Evolutionary conservation across 2,888 invertebrate species (phyloP), one percentile per base, ranked within the genome.

Genomic region (Euphydryas editha): DNA sequence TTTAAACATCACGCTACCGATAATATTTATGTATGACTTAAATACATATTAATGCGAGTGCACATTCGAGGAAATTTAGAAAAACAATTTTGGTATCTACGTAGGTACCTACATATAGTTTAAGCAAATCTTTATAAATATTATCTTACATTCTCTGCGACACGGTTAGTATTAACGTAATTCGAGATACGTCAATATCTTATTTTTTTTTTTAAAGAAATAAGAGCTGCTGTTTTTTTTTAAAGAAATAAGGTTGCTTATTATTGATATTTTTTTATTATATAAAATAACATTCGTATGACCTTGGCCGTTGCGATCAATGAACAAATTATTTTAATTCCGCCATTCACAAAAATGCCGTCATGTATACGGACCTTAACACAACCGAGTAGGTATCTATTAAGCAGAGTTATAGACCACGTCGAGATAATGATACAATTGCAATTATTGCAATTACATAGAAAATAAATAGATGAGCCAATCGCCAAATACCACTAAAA

Each of bases 281-380:
- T 65, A 15, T 30, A 78, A 76, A 74, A 81, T 78, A 75, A 67
- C 79, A 68, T 59, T 74, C 69, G 66, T 72, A 67, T 68, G 81
- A 79, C 87, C 87, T 88, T 87, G 85, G 68, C 69, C 69, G 71
- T 65, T 59, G 71, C 72, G 68, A 71, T 70, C 73, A 75, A 78
- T 70, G 72, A 75, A 69, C 69, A 72, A 77, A 76, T 76, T 78
- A 73, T 79, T 76, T 82, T 75, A 82, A 85, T 87, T 88, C 88
- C 85, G 88, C 89, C 86, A 87, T 90, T 91, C 87, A 87, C 88
- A 73, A 76, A 71, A 68, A 62, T 63, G 3, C 57, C 39, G 37
- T 30, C 49, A n/a, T 63, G 47, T 39, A 36, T 24, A 24, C 24
- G 18, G 15, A 39, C 39, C 39, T 1, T 21, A n/a, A 15, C 0